Evolutionary conservation across 2,113 vertebrate species (phyloP).

Genomic region (Cyanocitta stelleri): DNA sequence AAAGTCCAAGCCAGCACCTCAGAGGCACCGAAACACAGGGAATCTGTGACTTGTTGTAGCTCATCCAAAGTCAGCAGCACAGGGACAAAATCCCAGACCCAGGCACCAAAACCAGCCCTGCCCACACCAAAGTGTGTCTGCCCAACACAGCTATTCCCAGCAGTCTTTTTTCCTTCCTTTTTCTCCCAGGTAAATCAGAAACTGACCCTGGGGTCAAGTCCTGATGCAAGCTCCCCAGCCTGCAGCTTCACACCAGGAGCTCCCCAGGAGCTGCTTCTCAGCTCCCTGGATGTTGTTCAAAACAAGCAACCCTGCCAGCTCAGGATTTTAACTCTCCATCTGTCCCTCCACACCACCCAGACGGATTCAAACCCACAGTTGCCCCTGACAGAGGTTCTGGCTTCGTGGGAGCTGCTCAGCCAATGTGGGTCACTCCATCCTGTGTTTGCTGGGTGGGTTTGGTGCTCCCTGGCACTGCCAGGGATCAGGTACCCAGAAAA

Average conservation of each 20-base stretch:
- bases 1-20: background rate
- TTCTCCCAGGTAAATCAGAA: background rate
- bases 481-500: background rate
- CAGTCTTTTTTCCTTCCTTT: background rate
- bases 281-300: background rate
- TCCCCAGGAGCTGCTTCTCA: background rate
- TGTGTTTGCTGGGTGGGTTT: background rate
- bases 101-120: background rate
- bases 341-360: background rate
- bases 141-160: background rate
- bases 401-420: background rate
- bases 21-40: fast-evolving
- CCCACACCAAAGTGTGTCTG: background rate
- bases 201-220: background rate
- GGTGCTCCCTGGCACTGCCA: background rate
- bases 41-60: background rate
- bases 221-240: background rate
- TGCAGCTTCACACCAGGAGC: background rate
- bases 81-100: background rate
- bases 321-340: background rate
- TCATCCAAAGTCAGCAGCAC: background rate
- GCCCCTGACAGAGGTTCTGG: background rate
- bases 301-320: background rate
- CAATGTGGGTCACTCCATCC: background rate
- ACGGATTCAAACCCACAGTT: background rate